Conservation (phyloP, 2,888 invertebrate genomes). For the Troides oblongomaculatus region DNA sequence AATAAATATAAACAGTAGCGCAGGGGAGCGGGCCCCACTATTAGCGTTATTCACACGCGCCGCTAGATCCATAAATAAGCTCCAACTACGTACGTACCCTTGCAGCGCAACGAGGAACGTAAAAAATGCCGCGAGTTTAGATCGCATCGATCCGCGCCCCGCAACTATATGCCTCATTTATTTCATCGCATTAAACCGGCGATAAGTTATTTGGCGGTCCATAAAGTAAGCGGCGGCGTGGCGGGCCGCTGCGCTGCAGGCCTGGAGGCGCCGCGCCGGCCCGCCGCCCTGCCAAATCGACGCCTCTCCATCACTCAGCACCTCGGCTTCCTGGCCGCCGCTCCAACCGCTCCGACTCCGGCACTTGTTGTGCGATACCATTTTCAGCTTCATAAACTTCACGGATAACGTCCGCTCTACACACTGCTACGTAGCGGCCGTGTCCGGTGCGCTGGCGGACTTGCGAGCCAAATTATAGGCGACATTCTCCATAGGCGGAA, state of each 20-base stretch:
- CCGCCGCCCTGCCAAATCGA: slow-evolving; percentile 68
- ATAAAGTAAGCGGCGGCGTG: slow-evolving; percentile 65
- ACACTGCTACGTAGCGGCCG: not conserved
- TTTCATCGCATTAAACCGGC: slow-evolving; percentile 77
- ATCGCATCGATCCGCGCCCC: slow-evolving; percentile 68
- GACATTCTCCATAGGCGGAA: not conserved
- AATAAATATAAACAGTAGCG: slow-evolving; percentile 79
- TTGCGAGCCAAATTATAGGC: not conserved
- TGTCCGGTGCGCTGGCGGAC: too few relatives aligned
- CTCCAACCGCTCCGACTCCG: slow-evolving; percentile 63
- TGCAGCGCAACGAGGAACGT: slow-evolving; percentile 41
- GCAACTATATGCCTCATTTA: slow-evolving; percentile 75
- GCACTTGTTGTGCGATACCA: slow-evolving; percentile 56
- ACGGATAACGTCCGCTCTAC: slow-evolving; percentile 36
- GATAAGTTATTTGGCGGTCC: slow-evolving; percentile 79
- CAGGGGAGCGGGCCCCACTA: slow-evolving; percentile 69
- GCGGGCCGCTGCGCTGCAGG: slow-evolving; percentile 48
- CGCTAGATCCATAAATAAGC: slow-evolving; percentile 75
- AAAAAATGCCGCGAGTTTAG: slow-evolving; percentile 66
- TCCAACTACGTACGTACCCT: slow-evolving; percentile 61
- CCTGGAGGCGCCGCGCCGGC: slow-evolving; percentile 60
- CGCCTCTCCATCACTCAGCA: slow-evolving; percentile 60
- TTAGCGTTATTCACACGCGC: slow-evolving; percentile 78
- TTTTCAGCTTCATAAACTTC: slow-evolving; percentile 65
- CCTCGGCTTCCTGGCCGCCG: slow-evolving; percentile 65